Conservation (phyloP, 2,888 invertebrate genomes). For the Xylocampa areola region DNA sequence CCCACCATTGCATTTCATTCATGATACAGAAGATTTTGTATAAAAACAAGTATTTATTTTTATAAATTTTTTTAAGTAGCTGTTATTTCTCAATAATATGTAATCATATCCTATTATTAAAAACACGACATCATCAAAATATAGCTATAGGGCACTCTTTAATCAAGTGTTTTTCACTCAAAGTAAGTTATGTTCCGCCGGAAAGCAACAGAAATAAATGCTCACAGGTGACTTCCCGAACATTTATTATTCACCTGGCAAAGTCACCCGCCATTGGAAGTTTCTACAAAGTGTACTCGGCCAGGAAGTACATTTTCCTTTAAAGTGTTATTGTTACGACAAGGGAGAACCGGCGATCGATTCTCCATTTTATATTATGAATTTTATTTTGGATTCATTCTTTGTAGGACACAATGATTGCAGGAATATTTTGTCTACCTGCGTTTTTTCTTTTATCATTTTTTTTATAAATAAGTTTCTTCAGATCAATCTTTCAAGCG, state of each 20-base stretch:
- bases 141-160: no score
- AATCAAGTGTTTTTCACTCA: conserved; percentile 17
- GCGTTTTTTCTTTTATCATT: not conserved
- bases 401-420: no score
- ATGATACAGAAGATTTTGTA: no score
- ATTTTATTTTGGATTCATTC: conserved; percentile 32
- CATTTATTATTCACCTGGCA: conserved; percentile 84
- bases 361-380: conserved; percentile 51
- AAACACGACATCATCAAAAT: no score
- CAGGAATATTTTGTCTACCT: conserved; percentile 1
- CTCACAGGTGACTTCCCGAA: conserved; percentile 66
- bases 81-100: no score
- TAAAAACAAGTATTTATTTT: no score
- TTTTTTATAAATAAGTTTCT: no score
- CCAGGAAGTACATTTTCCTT: conserved; percentile 74
- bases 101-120: no score
- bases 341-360: conserved; percentile 63
- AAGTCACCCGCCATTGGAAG: conserved; percentile 78
- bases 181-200: conserved; percentile 46
- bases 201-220: conserved; percentile 72
- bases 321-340: conserved; percentile 74
- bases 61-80: no score
- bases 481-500: no score
- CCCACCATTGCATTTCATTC: no score
- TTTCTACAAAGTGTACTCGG: conserved; percentile 69